Conservation (phyloP, 2,113 vertebrate species). For the Chlorodrepanis virens region DNA sequence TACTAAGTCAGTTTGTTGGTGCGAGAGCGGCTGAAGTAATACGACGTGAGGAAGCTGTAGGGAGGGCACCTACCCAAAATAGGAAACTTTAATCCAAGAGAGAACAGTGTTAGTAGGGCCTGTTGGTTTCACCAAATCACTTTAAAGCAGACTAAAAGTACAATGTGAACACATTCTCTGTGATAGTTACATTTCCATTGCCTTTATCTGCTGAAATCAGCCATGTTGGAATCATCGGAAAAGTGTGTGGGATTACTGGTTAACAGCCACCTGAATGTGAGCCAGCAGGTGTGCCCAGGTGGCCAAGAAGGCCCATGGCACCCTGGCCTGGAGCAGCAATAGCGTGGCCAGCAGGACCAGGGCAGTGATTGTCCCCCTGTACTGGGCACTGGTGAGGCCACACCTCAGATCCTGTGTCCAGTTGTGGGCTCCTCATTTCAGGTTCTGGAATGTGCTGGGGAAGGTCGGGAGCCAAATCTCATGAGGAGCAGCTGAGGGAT, state of each 20-base stretch:
- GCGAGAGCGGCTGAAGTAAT: not conserved
- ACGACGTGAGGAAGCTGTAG: fast-evolving
- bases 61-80: not conserved
- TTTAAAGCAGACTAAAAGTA: not conserved
- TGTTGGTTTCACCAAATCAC: not conserved
- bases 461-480: not conserved
- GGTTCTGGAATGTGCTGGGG: not conserved
- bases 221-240: fast-evolving
- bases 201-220: not conserved
- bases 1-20: not conserved
- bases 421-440: not conserved
- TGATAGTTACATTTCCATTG: not conserved
- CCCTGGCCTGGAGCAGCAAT: not conserved
- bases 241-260: not conserved
- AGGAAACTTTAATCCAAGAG: not conserved
- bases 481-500: not conserved
- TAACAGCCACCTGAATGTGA: fast-evolving
- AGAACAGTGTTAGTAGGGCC: not conserved
- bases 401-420: not conserved
- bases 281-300: not conserved
- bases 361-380: too few species aligned
- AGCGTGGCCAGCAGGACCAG: not conserved
- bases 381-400: not conserved
- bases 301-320: not conserved
- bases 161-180: not conserved